Base-by-base conservation (phyloP, 2,888 invertebrate genomes). In the Nebria brevicollis region DNA sequence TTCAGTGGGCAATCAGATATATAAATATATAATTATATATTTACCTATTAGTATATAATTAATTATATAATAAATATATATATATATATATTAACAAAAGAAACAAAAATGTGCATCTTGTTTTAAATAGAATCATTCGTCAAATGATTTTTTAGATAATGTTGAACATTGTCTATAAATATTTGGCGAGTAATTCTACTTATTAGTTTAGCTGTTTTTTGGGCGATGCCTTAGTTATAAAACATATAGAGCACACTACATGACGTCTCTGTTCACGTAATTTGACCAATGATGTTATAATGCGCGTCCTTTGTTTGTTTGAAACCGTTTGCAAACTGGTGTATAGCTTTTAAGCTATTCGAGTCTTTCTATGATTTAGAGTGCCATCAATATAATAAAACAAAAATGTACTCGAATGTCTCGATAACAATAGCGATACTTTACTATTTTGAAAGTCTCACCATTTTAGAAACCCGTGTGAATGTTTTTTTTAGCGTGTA, bases 401-500 rank as follows among this genome's bases (percentile, higher is more conserved):
- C 4, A 54, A 54, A 8, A 54, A 54, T 54, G 7, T 54, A 54
- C 54, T 8, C 54, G 54, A 54, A 54, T 54, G 6, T 54, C 54
- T 54, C 54, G 54, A 54, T 54, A 54, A 54, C 54, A 54, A 54
- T 54, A 54, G 54, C 54, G 54, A 54, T 54, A 7, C 54, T 54
- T 54, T 13, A 54, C 4, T 54, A 54, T 11, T 54, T 54, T 54
- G 54, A 54, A 54, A 54, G 54, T 54, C 54, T 54, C 54, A 54
- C 72, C 34, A 75, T 43, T 65, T 25, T 26, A 76, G 41, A 64
- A 75, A 64, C 34, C 73, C 74, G 79, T 54, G 64, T 80, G 79
- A 79, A 75, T 75, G 80, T 75, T 68, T 15, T 68, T 65, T 54
- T 80, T 80, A 80, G 80, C 54, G 54, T 80, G 80, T 80, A 80